Evolutionary conservation across 1,140 invertebrate genomes (phyloP), one percentile per base, ranked within the genome.

Genomic region (Coenobita brevimanus): DNA sequence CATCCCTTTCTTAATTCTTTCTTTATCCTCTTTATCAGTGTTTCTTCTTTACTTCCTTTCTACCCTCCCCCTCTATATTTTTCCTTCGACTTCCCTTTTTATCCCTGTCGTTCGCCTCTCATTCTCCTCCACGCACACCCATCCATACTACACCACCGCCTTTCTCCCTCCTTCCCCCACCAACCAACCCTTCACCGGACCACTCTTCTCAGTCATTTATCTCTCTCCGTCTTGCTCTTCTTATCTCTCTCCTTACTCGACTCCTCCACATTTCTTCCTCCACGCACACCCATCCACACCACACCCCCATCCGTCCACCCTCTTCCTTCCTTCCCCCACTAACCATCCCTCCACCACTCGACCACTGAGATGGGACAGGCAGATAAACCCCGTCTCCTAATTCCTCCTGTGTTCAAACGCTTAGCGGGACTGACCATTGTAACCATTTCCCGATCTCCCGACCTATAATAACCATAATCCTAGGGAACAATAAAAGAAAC

Each of bases 401-500:
- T 87, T 79, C 64, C 33, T 50, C 84, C 33, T 38, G 57, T 87
- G 84, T 80, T 80, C 75, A 80, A 87, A 79, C 84, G 84, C 75
- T 87, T 87, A 80, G 75, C 41, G 43, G 69, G 60, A 80, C 60
- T 87, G 84, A 87, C 75, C 84, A 87, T 87, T 50, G 81, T 46
- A 33, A 27, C 64, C 81, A 79, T 80, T 79, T 64, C 83, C 75
- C 60, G 41, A 86, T 79, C 73, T 33, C 54, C 73, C 83, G 73
- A 38, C 54, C 73, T 67, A 43, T 86, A 86, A 86, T 86, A 33
- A 86, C 83, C 54, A 67, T 78, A 76, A 86, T 86, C 75, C 62
- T 10, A 33, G 36, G 30, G 54, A 78, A 86, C 83, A 86, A 86
- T 86, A 79, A 86, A 64, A 86, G 83, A 86, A 86, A 86, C 83